Evolutionary conservation across 2,797 vertebrate genomes (phyloP), one percentile per base, ranked within the genome.

Genomic region (Thalassophryne amazonica): DNA sequence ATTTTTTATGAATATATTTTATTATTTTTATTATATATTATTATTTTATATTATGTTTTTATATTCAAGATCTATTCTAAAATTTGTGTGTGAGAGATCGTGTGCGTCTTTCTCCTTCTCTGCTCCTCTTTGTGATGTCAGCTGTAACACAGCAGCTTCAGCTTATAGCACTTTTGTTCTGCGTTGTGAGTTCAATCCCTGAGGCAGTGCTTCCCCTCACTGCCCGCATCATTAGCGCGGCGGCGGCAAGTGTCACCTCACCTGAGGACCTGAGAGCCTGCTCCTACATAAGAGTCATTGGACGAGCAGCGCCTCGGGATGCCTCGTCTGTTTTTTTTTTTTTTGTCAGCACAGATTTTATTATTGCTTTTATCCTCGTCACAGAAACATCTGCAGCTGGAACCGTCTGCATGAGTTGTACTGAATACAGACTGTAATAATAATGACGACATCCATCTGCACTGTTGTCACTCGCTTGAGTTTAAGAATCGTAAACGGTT

Each of bases 271-370:
- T n/a, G n/a, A n/a, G n/a, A n/a, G n/a, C n/a, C 64, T 25, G 39
- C 13, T 20, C 50, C 85, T 83, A 79, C 34, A 25, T 83, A 85
- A 86, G 63, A 33, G 43, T 62, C 60, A 77, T 71, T 34, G 46
- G 62, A 80, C 69, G 25, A 47, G 70, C 56, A 28, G 39, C 8
- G 73, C 74, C 71, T 58, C 48, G 49, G 67, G 74, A 71, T 58
- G 55, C 31, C 56, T 50, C 39, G 57, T 57, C 21, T 2, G 37
- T 41, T 16, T 42, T 37, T 55, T 48, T 32, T 33, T 10, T 23
- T 12, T 2, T 9, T 10, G 4, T 4, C n/a, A 35, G 40, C 32
- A 25, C 18, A 50, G 12, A 58, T 72, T 45, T 51, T 3, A 71
- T 62, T 57, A 41, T 38, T 37, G 36, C 67, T 77, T 59, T 41